Base-by-base conservation (phyloP, 2,797 vertebrate species). In the Malurus leucopterus region DNA sequence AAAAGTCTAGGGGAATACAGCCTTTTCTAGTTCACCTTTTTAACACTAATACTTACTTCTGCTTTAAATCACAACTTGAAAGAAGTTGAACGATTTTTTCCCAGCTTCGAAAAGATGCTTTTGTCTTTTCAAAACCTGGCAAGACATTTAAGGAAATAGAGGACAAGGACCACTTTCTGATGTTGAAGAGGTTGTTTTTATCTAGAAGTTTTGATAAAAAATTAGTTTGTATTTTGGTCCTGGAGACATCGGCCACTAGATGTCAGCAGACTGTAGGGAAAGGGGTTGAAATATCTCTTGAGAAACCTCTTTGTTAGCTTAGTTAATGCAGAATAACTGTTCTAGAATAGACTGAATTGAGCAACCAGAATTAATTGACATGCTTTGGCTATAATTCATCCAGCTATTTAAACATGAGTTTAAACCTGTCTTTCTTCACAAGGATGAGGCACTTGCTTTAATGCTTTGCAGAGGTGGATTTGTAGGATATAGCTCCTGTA, bases 251-350 rank as follows among this genome's bases (percentile, higher is more conserved):
- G 43, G 55, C 95, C 97, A 93, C 96, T 96, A 96, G 97, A 83
- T 96, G 97, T 95, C 97, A 96, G 94, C 65, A 65, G 79, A 73
- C 54, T 15, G 19, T 69, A 90, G 68, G 86, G 68, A 63, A 91
- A 94, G 57, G 38, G 40, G 11, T 75, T 64, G 38, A 49, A 55
- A 57, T 24, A 22, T 18, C 5, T 41, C 22, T 38, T 43, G 40
- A 16, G 58, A 75, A 68, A 70, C 19, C 18, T 51, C 43, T 44
- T 30, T 3, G 1, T 53, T 80, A 21, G 44, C 63, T 76, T 46
- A 9, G 18, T 43, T 34, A 32, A 34, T 49, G 40, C n/a, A 51
- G 38, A 40, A 62, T 44, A 53, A 36, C 23, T 68, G 30, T 57
- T 88, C n/a, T 62, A 44, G 63, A 61, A 51, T 2, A 79, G 21